Base-by-base conservation (phyloP, 2,888 invertebrate genomes). In the Drosophila ochracea region DNA sequence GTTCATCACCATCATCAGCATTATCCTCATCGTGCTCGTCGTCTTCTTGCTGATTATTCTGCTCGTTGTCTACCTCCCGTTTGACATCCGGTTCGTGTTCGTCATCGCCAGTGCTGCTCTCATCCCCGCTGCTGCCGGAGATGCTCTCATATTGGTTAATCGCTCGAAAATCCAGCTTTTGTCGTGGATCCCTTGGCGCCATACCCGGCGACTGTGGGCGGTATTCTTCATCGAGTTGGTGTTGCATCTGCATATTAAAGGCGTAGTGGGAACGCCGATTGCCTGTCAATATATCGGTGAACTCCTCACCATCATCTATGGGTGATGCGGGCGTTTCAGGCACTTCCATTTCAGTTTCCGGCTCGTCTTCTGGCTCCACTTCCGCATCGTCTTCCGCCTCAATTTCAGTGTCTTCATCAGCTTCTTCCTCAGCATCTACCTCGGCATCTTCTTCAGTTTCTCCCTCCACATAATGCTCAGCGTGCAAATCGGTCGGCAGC, bases 321-420 rank as follows among this genome's bases (percentile, higher is more conserved):
- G 84, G 86, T 13, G 84, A 82, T 11, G 68, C 82, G 0, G 86
- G 82, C 0, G 86, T 83, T 57, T 86, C 86, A 4, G 80, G 74
- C 11, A 87, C 58, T 4, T 78, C 73, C 41, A 41, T 7, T 13
- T 21, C 21, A 49, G 31, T 33, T 28, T 50, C 49, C 47, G 31
- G 5, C 25, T 54, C 31, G 37, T 25, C 37, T 30, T 47, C 52
- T 47, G 31, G 7, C n/a, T 54, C 31, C 41, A 25, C 9, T 58
- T 64, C 10, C 57, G 59, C 4, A 13, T 1, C 41, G 3, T 55
- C 30, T 2, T 33, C 49, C 13, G 13, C 25, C 50, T 50, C 47
- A 5, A 55, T n/a, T 35, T 64, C 64, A 25, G 10, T 16, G 19
- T 53, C 43, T 19, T 39, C 41, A 9, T 31, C 35, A 3, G 9